Conservation (phyloP, 2,797 vertebrate species). For the Scleropages formosus region DNA sequence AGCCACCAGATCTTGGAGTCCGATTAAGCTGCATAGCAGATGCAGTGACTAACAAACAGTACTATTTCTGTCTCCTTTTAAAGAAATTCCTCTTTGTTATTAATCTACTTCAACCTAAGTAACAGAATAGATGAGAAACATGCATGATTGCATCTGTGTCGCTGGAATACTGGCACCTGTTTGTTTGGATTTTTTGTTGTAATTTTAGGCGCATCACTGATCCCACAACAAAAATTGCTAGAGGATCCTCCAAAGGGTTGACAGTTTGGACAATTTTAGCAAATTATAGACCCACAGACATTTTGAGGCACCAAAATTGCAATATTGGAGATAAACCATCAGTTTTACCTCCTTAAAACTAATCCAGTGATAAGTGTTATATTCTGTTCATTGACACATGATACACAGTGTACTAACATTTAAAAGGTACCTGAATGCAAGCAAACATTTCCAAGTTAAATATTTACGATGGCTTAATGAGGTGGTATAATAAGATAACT, state of each 20-base stretch:
- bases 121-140: slow-evolving; percentile 52
- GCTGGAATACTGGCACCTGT: too few relatives aligned
- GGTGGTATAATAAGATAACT: background rate
- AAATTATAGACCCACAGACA: background rate
- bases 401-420: slow-evolving; percentile 14
- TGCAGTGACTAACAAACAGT: slow-evolving; percentile 31
- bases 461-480: slow-evolving; percentile 9
- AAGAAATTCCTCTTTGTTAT: background rate
- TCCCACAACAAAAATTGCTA: too few relatives aligned
- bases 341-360: background rate
- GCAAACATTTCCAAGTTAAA: background rate
- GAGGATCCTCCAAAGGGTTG: background rate
- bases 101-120: slow-evolving; percentile 55
- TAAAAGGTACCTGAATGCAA: slow-evolving; percentile 12
- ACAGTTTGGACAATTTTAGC: background rate
- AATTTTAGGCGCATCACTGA: too few relatives aligned
- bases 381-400: slow-evolving; percentile 8
- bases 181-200: too few relatives aligned
- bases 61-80: slow-evolving; percentile 7
- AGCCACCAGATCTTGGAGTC: slow-evolving; percentile 27
- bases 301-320: background rate
- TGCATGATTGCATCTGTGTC: slow-evolving; percentile 52
- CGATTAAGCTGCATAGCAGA: slow-evolving; percentile 31
- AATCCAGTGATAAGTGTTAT: background rate
- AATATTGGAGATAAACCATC: slow-evolving; percentile 3